Conservation (phyloP, 2,888 invertebrate genomes). For the Allacma fusca region DNA sequence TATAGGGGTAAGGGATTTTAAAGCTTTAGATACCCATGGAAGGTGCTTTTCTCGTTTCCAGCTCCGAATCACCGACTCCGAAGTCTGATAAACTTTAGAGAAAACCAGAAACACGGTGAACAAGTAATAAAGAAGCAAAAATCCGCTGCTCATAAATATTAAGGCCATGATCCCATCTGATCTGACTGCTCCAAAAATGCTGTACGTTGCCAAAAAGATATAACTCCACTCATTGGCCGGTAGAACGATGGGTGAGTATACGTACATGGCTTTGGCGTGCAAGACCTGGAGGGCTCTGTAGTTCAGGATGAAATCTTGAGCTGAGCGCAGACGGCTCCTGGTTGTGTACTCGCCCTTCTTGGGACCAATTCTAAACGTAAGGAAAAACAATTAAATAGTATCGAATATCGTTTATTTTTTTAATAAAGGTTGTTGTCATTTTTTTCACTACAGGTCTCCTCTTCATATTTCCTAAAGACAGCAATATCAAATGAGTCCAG, state of each 20-base stretch:
- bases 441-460: not conserved
- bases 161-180: not conserved
- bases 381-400: not conserved
- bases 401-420: too few relatives aligned
- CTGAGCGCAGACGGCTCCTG: not conserved
- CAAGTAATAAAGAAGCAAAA: not conserved
- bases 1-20: not conserved
- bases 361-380: not conserved
- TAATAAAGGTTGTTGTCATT: not conserved
- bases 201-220: not conserved
- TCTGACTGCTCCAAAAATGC: not conserved
- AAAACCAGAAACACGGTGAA: not conserved
- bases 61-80: not conserved
- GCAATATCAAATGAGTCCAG: too few relatives aligned
- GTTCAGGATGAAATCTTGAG: not conserved
- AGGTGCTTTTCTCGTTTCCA: not conserved
- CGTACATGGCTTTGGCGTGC: not conserved
- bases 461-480: not conserved
- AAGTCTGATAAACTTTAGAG: not conserved
- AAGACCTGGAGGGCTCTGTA: not conserved
- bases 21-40: not conserved
- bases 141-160: not conserved
- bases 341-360: slow-evolving; percentile 11
- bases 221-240: not conserved
- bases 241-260: not conserved